Conservation (phyloP, 1,140 invertebrate species). For the Whitmania pigra region DNA sequence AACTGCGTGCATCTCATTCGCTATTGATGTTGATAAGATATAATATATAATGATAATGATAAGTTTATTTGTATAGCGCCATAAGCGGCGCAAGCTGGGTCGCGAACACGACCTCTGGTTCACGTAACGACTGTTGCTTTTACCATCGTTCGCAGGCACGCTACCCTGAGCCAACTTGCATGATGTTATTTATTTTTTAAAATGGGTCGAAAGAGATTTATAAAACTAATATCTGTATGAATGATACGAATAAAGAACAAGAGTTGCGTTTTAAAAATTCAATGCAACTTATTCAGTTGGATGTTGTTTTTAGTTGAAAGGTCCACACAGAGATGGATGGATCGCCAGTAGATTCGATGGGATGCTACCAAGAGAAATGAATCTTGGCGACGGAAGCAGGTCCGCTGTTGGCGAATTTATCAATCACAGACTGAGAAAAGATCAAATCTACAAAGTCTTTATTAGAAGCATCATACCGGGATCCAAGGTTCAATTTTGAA, state of each 20-base stretch:
- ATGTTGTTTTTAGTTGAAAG: background rate
- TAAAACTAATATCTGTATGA: background rate
- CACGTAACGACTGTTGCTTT: too few species aligned
- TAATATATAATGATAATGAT: too few species aligned
- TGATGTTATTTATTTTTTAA: background rate
- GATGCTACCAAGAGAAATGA: constrained; percentile 79
- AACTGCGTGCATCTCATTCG: background rate
- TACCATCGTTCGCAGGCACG: too few species aligned
- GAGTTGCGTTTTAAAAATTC: background rate
- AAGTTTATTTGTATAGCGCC: too few species aligned
- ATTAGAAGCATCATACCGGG: constrained; percentile 60
- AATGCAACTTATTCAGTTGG: background rate
- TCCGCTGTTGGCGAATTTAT: constrained; percentile 64
- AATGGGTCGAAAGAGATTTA: background rate
- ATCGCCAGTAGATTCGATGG: constrained; percentile 77
- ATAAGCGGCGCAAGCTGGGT: too few species aligned
- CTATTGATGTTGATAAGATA: too few species aligned
- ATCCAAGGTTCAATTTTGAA: background rate
- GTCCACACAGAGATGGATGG: constrained; percentile 49
- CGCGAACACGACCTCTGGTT: too few species aligned
- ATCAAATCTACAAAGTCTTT: constrained; percentile 74
- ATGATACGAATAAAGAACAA: background rate
- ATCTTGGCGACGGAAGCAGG: constrained; percentile 70
- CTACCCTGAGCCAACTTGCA: too few species aligned
- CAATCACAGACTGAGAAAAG: constrained; percentile 69